Evolutionary conservation across 2,113 vertebrate genomes (phyloP).

Genomic region (Lepidothrix coronata): DNA sequence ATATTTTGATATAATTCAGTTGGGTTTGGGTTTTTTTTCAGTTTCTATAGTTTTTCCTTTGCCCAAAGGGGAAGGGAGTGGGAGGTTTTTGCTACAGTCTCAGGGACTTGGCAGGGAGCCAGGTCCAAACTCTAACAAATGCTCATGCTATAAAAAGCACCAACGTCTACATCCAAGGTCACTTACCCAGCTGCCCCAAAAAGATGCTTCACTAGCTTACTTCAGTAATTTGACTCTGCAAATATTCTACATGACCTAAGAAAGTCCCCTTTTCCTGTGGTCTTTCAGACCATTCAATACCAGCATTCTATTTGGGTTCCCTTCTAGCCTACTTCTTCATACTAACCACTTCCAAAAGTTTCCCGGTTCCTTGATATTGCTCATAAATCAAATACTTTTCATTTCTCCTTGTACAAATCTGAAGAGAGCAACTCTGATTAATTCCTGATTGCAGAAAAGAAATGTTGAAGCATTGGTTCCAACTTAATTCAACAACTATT

Average conservation of each 20-base stretch:
- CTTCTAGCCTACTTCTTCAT: background rate
- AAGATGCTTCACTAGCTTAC: background rate
- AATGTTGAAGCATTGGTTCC: background rate
- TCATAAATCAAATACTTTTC: background rate
- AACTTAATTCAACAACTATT: background rate
- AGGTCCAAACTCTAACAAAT: too few relatives aligned
- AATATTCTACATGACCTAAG: background rate
- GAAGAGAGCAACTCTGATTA: background rate
- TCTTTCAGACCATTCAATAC: background rate
- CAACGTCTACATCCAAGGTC: background rate
- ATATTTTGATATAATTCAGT: too few relatives aligned
- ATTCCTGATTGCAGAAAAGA: background rate
- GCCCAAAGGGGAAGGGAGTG: too few relatives aligned
- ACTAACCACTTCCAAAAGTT: background rate
- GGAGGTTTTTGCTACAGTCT: too few relatives aligned
- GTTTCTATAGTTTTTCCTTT: too few relatives aligned
- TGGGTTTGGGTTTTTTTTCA: too few relatives aligned
- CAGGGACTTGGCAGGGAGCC: too few relatives aligned
- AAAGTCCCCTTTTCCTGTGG: background rate
- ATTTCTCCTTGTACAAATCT: background rate
- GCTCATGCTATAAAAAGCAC: background rate
- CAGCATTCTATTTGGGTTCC: background rate
- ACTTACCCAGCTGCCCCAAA: background rate
- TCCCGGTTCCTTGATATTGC: background rate
- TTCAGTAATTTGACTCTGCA: background rate